A percentile compares a stretch with the other conserved stretches of the same genome.
phyloP scores from a whole-genome alignment of 1,140 invertebrate species.

The Brachionus plicatilis region DNA sequence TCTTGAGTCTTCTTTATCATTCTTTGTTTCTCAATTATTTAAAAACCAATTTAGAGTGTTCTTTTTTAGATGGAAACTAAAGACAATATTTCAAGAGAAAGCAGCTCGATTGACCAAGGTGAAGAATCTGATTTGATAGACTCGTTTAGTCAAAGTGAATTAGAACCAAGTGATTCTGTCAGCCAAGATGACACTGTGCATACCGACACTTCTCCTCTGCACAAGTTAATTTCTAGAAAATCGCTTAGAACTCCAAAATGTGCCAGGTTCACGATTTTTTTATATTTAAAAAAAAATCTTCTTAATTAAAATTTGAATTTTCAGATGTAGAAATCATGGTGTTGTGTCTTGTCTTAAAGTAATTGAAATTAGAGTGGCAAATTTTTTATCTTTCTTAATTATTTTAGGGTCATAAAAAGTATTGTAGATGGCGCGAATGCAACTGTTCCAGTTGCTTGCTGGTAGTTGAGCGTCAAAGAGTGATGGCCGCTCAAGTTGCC shows the following conservation, averaged over 20 bases:
- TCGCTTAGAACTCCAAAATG: conserved; percentile 79
- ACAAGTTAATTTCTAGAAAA: conserved; percentile 8
- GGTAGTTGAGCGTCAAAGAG: conserved; percentile 85
- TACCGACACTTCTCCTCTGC: background rate
- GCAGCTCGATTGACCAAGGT: background rate
- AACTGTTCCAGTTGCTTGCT: conserved; percentile 90
- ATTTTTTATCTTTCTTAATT: background rate
- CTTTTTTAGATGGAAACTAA: background rate
- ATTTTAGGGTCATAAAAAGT: conserved; percentile 74
- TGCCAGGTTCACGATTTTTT: conserved; percentile 56
- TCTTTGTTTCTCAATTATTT: background rate
- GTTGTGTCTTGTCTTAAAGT: conserved; percentile 70
- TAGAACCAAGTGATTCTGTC: background rate
- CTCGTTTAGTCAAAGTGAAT: background rate
- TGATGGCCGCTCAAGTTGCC: conserved; percentile 90
- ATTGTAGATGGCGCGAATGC: conserved; percentile 63
- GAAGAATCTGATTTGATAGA: background rate
- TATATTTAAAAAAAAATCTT: background rate
- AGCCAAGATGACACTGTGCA: background rate
- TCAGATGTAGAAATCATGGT: conserved; percentile 83
- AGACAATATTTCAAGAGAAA: background rate
- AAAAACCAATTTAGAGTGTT: background rate
- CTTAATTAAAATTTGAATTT: background rate
- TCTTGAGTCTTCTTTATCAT: background rate
- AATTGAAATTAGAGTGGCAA: conserved; percentile 57